Evolutionary conservation across 2,888 invertebrate species (phyloP).

Genomic region (Latrodectus elegans): DNA sequence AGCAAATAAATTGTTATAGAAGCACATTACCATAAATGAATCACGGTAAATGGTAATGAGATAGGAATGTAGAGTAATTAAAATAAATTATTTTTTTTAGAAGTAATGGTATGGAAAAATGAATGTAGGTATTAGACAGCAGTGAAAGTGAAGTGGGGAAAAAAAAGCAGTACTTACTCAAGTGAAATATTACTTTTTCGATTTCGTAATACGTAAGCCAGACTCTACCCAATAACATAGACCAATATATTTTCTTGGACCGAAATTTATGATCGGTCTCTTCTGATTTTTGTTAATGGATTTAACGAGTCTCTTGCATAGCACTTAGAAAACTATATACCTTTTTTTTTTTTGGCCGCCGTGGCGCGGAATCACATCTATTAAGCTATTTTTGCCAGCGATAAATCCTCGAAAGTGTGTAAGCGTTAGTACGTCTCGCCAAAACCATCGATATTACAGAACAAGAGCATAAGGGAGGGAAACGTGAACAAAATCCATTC

Average conservation of each 20-base stretch:
- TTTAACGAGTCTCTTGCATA: background rate
- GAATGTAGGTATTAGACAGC: too few species aligned
- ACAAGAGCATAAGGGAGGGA: background rate
- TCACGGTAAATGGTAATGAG: too few species aligned
- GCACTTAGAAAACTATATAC: background rate
- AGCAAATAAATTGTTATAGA: too few species aligned
- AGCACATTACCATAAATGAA: too few species aligned
- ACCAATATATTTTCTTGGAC: background rate
- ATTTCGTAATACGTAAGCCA: background rate
- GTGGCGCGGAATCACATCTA: slow-evolving; percentile 2
- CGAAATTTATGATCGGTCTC: background rate
- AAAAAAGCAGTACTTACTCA: too few species aligned
- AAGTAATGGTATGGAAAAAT: too few species aligned
- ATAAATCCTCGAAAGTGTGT: slow-evolving; percentile 36
- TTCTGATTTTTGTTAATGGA: background rate
- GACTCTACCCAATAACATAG: background rate
- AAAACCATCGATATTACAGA: background rate
- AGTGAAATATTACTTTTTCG: too few species aligned
- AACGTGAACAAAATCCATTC: slow-evolving; percentile 33
- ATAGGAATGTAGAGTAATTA: too few species aligned
- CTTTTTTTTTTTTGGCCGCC: background rate
- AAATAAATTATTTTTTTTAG: too few species aligned
- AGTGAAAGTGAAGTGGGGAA: too few species aligned
- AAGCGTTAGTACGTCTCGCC: slow-evolving; percentile 14
- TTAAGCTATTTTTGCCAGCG: slow-evolving; percentile 19